phyloP scores from a whole-genome alignment of 2,888 invertebrate species.

The Tridacna gigas region DNA sequence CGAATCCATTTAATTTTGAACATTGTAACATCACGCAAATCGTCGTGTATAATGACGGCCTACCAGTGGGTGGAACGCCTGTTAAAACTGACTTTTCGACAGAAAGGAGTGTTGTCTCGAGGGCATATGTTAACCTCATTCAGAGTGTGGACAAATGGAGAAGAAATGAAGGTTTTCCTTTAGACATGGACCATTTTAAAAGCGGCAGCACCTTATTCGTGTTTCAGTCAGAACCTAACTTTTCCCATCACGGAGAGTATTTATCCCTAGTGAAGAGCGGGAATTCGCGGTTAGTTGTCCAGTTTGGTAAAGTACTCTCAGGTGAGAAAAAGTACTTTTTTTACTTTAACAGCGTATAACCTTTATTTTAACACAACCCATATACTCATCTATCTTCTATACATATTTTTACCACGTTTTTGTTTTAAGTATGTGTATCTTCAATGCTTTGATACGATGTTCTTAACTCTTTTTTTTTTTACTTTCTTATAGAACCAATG shows the following conservation, averaged over 20 bases:
- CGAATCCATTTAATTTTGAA: slow-evolving; percentile 61
- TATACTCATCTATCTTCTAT: no score
- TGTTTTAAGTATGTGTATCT: no score
- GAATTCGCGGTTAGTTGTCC: slow-evolving; percentile 9
- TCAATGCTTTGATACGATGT: no score
- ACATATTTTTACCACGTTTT: no score
- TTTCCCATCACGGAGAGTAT: slow-evolving; percentile 43
- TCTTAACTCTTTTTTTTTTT: slow-evolving; percentile 1
- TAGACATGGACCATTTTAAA: slow-evolving; percentile 26
- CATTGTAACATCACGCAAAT: slow-evolving; percentile 47
- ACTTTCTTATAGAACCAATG: slow-evolving; percentile 42
- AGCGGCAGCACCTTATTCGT: slow-evolving; percentile 35
- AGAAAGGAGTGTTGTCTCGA: not conserved
- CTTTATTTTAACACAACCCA: no score
- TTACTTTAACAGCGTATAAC: no score
- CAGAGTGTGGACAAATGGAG: slow-evolving; percentile 41
- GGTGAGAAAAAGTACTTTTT: slow-evolving; percentile 12
- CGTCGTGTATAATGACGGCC: slow-evolving; percentile 44
- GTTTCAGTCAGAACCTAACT: slow-evolving; percentile 43
- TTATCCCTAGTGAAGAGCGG: slow-evolving; percentile 27
- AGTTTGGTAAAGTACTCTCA: slow-evolving; percentile 30
- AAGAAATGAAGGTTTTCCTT: slow-evolving; percentile 36
- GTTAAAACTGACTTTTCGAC: slow-evolving; percentile 42
- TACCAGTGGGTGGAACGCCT: slow-evolving; percentile 53
- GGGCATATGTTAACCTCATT: slow-evolving; percentile 47